These are phyloP conservation scores for Pontoporia blainvillei DNA, from an alignment of 2,113 vertebrate species.

Conservation along the genomic window DNA sequence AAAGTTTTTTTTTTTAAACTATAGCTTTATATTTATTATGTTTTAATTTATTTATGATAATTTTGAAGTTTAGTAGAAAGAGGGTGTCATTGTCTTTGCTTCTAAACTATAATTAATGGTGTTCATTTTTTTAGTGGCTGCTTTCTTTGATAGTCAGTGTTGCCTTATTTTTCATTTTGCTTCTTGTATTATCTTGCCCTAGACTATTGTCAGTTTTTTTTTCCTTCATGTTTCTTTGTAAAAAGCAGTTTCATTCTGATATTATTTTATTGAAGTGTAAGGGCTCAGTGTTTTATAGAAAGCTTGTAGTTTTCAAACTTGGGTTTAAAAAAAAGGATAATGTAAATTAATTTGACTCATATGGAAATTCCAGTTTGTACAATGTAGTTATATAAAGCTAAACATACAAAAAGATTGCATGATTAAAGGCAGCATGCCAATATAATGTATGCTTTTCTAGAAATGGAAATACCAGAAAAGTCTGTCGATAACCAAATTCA, in stretches of 20 bases:
- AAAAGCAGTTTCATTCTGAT: slow-evolving; percentile 20
- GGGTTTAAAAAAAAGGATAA: background rate
- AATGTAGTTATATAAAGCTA: background rate
- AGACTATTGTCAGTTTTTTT: background rate
- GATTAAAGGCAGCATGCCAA: slow-evolving; percentile 60
- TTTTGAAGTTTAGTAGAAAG: background rate
- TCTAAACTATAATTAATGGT: background rate
- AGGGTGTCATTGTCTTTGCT: background rate
- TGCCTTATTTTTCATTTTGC: background rate
- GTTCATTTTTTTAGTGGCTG: background rate
- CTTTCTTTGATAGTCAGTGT: background rate
- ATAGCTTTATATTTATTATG: background rate
- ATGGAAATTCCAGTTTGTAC: background rate
- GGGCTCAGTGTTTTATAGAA: background rate
- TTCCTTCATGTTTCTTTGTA: background rate
- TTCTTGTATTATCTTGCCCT: background rate
- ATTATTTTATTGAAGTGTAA: background rate
- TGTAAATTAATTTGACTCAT: background rate
- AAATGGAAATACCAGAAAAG: slow-evolving; percentile 81
- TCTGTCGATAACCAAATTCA: slow-evolving; percentile 61
- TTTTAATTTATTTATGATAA: background rate
- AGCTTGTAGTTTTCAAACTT: slow-evolving; percentile 8
- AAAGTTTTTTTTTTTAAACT: background rate
- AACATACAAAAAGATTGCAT: slow-evolving; percentile 8
- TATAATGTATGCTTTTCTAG: slow-evolving; percentile 75